Conservation (phyloP, 2,797 vertebrate genomes). For the Cuculus canorus region DNA sequence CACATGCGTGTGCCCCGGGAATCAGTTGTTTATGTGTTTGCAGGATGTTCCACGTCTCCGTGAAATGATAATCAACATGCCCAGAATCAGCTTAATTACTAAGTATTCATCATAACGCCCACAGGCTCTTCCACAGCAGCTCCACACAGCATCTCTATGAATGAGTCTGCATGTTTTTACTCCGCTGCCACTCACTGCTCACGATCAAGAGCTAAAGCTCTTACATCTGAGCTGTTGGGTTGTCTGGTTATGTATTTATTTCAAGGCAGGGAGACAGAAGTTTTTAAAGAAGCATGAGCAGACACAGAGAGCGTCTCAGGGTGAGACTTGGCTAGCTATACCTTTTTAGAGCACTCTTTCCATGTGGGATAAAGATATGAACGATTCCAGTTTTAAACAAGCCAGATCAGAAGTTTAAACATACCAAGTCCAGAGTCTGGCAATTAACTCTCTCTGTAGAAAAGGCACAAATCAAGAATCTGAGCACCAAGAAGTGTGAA, state of each 20-base stretch:
- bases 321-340: not conserved
- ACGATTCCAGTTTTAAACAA: not conserved
- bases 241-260: not conserved
- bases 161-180: slow-evolving; percentile 23
- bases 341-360: not conserved
- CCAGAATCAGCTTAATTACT: slow-evolving; percentile 53
- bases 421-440: not conserved
- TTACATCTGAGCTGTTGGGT: not conserved
- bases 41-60: slow-evolving; percentile 21
- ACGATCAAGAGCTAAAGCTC: not conserved
- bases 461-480: not conserved
- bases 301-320: not conserved
- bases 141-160: not conserved
- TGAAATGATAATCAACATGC: slow-evolving; percentile 35
- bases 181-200: not conserved
- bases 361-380: not conserved
- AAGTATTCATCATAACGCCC: slow-evolving; percentile 44
- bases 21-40: slow-evolving; percentile 57
- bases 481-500: not conserved
- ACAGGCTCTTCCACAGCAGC: slow-evolving; percentile 8
- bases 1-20: not conserved
- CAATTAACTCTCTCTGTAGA: not conserved
- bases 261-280: not conserved
- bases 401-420: not conserved
- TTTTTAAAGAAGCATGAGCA: not conserved